Base-by-base conservation (phyloP, 2,797 vertebrate genomes). In the Paedocypris micromegethes region DNA sequence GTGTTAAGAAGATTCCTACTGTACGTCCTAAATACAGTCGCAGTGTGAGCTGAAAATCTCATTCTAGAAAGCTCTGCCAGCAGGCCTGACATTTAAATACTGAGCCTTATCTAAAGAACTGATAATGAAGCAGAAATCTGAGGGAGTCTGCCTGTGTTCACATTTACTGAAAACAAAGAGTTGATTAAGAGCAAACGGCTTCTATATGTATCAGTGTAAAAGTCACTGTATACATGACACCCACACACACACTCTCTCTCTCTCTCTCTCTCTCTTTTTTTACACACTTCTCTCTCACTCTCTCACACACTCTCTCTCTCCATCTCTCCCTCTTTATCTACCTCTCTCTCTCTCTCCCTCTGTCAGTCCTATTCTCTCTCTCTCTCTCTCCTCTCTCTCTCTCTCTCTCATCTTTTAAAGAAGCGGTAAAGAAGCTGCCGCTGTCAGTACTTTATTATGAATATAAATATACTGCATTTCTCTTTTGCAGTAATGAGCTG, bases 131-230 rank as follows among this genome's bases (percentile, higher is more conserved):
- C 68, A 83, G 80, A 81, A 84, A 83, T 81, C 80, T 81, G 77
- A 73, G 49, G 71, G 74, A 67, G 79, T 83, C 88, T 82, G 78
- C 84, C 70, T 78, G 75, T 75, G 81, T 78, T 85, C 82, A 86
- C 84, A 82, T 82, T 69, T 52, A 72, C 51, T 77, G 79, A 79
- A 83, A 86, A 82, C 77, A 73, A 80, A 50, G 70, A 75, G 79
- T 79, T 81, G 71, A 76, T 76, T 62, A 82, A 72, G 80, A 67
- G 74, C 86, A 87, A 86, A 84, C 82, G 85, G 77, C 73, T 83
- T 80, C 66, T 72, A 80, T 73, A 71, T 73, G 72, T 55, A 75
- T 78, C 73, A 50, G 44, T 77, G 75, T 72, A 73, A 55, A 74
- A 59, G 55, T n/a, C 64, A 51, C 2, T n/a, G 48, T 50, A 48